Evolutionary conservation across 2,888 invertebrate genomes (phyloP), one percentile per base, ranked within the genome.

Genomic region (Drosophila rellima): DNA sequence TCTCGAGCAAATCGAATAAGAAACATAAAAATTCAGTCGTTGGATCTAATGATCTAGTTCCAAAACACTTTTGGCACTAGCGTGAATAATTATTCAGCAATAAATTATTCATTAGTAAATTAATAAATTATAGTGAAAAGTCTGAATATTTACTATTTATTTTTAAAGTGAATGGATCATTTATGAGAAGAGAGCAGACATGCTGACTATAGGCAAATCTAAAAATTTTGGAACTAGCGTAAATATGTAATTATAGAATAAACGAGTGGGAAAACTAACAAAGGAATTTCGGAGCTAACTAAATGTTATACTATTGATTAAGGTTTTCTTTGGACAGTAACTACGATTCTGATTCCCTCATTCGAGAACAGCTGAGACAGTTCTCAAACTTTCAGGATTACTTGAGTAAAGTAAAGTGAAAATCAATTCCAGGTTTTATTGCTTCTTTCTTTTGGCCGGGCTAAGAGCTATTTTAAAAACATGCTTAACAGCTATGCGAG

Each of bases 381-480:
- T 48, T 48, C 31, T 8, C 33, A 33, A 48, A 8, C 48, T n/a
- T n/a, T 33, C 33, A 20, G 26, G 37, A 17, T 56, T 20, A 23
- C 13, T 40, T 40, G 7, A 40, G 20, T 47, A 45, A 20, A 26
- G 15, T 40, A 20, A 33, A 18, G 33, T 20, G n/a, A 20, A 57
- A 64, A 33, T 59, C 50, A 50, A 33, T 56, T 56, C 1, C 7
- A 35, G 42, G 35, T 56, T 44, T 56, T 56, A 26, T 35, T 26
- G 23, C 26, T 26, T 20, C 42, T 55, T 45, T 40, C 23, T 37
- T 52, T 52, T 31, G 35, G 7, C 11, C 15, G 11, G 26, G 26
- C 17, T 31, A 40, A 63, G 54, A 63, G 55, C 48, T 45, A 47
- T 48, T 63, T 64, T 29, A 40, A 59, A 65, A 59, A 39, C 37